Evolutionary conservation across 2,113 vertebrate genomes (phyloP), one percentile per base, ranked within the genome.

Genomic region (Lepisosteus oculatus): DNA sequence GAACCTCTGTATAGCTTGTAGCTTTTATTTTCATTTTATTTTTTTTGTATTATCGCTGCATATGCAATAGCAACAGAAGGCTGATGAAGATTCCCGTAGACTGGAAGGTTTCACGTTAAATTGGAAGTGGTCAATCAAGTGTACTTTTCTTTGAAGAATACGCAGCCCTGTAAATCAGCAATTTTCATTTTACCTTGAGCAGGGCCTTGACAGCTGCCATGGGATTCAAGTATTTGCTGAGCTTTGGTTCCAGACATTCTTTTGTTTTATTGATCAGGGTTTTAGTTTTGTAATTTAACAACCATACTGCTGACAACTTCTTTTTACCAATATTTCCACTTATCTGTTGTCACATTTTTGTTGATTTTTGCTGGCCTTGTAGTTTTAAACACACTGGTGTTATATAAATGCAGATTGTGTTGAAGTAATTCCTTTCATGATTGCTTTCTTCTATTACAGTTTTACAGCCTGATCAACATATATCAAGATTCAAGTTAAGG

Each of bases 41-140:
- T 29, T 29, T 29, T 29, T 29, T 29, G 29, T 1, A 29, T 29
- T 29, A 29, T 29, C 29, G 29, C 2, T 29, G 29, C 29, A 29
- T 29, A 29, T 29, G 29, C 29, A 29, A 29, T 29, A 29, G 29
- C 1, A 29, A 29, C 61, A 65, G 59, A 64, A 67, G 85, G 71
- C 82, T 84, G 84, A 87, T 90, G 81, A 87, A 85, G 88, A 85
- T 77, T 71, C 72, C 72, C 59, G 55, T 67, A 84, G 87, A 87
- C 84, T 61, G n/a, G 15, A 4, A 79, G 85, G 87, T 90, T 87
- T 84, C 72, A 29, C 76, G 78, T 85, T 86, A 81, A 84, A 89
- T 89, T 83, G 85, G 83, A 87, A 84, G 75, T 80, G 87, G 86
- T 90, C 85, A 90, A 87, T 90, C 88, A 86, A 81, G 76, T 81